Base-by-base conservation (phyloP, 2,888 invertebrate species). In the Leptinotarsa haldemani region DNA sequence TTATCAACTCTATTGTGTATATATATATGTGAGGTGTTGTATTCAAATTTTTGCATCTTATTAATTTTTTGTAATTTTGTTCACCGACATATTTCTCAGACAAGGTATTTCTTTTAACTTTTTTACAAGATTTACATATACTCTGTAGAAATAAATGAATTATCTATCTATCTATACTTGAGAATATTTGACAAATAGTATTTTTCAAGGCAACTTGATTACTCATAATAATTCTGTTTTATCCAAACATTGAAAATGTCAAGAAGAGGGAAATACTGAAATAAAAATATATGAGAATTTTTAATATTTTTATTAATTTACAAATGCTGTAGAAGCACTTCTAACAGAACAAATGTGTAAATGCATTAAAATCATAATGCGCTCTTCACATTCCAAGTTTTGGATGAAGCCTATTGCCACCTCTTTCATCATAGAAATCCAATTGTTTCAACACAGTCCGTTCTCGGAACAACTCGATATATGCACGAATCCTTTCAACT, bases 331-430 rank as follows among this genome's bases (percentile, higher is more conserved):
- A 80, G 81, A 81, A 82, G 82, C 81, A 82, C 78, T 82, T 81
- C 80, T 82, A 81, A 81, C 79, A 79, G 80, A 82, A 82, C 83
- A 84, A 84, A 83, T 84, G 70, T 83, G 82, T 85, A 85, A 85
- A 86, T 85, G 85, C 86, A 84, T 84, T 83, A 84, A 85, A 83
- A 83, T 82, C 79, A 82, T 82, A 80, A 81, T 78, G 82, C 82
- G 82, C 83, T 83, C 81, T 76, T 77, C 75, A 80, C 75, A 79
- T 79, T 81, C 79, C 80, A 80, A 81, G 82, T 82, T 82, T 78
- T 84, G 84, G 84, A 85, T 84, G 84, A 84, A 85, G 85, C 84
- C 85, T 85, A 85, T 85, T 85, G 85, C 85, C 85, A 85, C 85
- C 85, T 85, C 85, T 85, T 79, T 76, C 74, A 30, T 61, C 25